Percentiles rank a stretch among this genome's conserved stretches.
phyloP scores from a whole-genome alignment of 2,113 vertebrate species.

The Ictalurus punctatus region DNA sequence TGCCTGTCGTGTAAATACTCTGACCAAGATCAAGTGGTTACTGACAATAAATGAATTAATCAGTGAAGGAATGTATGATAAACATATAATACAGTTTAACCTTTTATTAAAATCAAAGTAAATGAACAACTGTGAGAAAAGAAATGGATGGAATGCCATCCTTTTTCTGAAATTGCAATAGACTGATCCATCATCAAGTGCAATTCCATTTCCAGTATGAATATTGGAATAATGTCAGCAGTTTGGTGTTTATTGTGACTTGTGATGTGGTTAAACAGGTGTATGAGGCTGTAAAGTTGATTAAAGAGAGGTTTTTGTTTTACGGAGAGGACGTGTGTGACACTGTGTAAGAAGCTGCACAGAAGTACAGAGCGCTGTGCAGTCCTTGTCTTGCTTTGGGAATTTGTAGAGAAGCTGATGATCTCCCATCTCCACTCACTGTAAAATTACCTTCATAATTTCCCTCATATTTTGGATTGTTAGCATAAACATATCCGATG shows the following conservation, averaged over 20 bases:
- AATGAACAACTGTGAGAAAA: not conserved
- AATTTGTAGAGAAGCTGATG: conserved; percentile 51
- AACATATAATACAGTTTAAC: not conserved
- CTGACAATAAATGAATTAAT: too few species aligned
- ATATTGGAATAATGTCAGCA: not conserved
- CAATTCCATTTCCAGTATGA: not conserved
- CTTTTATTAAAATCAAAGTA: not conserved
- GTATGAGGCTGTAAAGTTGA: not conserved
- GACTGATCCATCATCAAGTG: not conserved
- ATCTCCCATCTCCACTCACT: conserved; percentile 59
- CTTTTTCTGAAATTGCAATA: not conserved
- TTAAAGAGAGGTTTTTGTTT: conserved; percentile 12
- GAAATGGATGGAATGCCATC: not conserved
- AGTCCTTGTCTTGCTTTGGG: not conserved
- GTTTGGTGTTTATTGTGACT: not conserved
- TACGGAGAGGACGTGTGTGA: not conserved
- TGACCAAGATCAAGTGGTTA: too few species aligned
- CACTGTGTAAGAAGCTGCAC: conserved; percentile 44
- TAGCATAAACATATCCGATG: conserved; percentile 39
- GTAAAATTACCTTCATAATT: conserved; percentile 38
- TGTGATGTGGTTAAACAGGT: not conserved
- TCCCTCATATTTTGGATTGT: not conserved
- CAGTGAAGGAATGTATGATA: too few species aligned
- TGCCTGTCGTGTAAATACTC: not conserved
- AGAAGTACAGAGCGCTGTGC: conserved; percentile 53